Percentiles rank a stretch among this genome's conserved stretches.
Conservation (phyloP, 2,113 vertebrate genomes). For the Neomonachus schauinslandi region DNA sequence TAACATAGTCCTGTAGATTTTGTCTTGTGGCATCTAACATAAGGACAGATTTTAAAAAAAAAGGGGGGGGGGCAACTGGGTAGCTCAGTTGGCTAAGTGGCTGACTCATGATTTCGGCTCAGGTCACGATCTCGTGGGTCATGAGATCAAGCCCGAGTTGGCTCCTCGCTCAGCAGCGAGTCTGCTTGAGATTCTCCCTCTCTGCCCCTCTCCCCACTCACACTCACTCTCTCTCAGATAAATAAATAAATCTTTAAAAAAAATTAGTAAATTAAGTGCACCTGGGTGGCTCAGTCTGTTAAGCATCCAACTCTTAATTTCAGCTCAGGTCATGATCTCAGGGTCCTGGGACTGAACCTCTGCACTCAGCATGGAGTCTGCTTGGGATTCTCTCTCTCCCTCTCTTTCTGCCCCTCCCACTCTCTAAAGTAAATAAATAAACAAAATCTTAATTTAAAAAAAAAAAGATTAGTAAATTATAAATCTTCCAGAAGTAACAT, state of each 20-base stretch:
- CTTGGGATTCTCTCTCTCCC: background rate
- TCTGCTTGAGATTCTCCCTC: background rate
- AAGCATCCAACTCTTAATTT: background rate
- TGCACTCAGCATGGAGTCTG: background rate
- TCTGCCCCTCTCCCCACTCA: background rate
- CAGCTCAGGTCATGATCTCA: background rate
- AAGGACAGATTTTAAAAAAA: background rate
- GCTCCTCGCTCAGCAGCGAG: background rate
- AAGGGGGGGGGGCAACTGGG: background rate
- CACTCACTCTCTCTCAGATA: background rate
- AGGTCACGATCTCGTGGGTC: background rate
- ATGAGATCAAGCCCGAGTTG: background rate
- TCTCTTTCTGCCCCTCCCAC: background rate
- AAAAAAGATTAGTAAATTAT: background rate
- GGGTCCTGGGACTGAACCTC: background rate
- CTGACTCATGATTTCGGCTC: background rate
- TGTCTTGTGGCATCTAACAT: background rate
- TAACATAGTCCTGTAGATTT: background rate
- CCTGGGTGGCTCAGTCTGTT: background rate
- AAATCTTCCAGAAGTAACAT: background rate
- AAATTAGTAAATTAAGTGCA: background rate
- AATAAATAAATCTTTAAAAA: background rate
- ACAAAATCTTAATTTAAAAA: background rate
- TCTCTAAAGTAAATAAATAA: background rate
- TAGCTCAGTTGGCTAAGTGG: background rate